Base-by-base conservation (phyloP, 1,140 invertebrate species). In the Schlechtendalia chinensis region DNA sequence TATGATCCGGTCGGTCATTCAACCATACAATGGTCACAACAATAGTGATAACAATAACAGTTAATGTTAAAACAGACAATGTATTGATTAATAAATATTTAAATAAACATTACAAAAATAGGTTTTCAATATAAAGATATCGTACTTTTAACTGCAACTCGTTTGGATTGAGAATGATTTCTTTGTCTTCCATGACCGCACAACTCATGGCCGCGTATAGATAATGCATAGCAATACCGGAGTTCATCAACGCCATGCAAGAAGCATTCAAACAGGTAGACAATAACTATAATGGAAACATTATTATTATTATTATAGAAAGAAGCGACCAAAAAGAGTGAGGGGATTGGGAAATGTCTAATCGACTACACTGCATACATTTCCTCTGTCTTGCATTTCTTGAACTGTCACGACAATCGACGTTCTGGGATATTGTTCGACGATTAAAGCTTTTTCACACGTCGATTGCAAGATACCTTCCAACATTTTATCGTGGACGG, bases 351-450 rank as follows among this genome's bases (percentile, higher is more conserved):
- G n/a, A 53, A n/a, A 39, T 16, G 1, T 32, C n/a, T 74, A 54
- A 50, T 58, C 5, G 12, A 59, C 14, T 19, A 27, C 80, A 85
- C 87, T 8, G 32, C 32, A 88, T 88, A 96, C 93, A 81, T 93
- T 93, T 82, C 94, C 93, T 85, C 88, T 89, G 87, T 95, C 90
- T 86, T 96, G 91, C 83, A 96, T 87, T 88, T 97, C 95, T 87
- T 97, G 95, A 81, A 96, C 84, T 82, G 92, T 92, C 22, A 97
- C 86, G 14, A 89, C 89, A 82, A 96, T 90, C 27, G 90, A 88
- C 11, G 94, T 90, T 50, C 93, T 88, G 8, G 95, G 95, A 87
- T 95, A 91, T 24, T 93, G 84, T 72, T 88, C 86, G 0, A 90
- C 87, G 4, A 93, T 84, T 59, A 96, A 85, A 0, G 91, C 89